phyloP scores from a whole-genome alignment of 92 coral and sea anemone genomes.

The Epizoanthus ramosus region DNA sequence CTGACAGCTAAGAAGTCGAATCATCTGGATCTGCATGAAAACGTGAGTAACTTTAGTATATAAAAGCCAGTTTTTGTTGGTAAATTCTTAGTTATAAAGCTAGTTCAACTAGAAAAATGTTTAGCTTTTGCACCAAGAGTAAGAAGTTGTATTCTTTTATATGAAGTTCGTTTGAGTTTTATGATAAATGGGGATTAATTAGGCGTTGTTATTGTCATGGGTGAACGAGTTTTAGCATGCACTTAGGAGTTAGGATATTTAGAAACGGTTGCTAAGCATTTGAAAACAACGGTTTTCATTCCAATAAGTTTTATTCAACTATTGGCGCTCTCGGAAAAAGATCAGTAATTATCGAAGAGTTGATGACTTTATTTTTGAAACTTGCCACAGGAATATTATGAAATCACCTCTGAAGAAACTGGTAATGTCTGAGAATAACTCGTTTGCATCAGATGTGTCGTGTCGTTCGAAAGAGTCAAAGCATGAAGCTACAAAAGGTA shows the following conservation, averaged over 20 bases:
- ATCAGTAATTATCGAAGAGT: neutral
- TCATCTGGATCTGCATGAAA: neutral
- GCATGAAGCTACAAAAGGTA: too few relatives aligned
- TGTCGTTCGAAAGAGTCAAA: constrained; percentile 30
- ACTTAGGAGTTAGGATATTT: neutral
- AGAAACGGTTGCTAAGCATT: constrained; percentile 41
- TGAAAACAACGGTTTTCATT: constrained; percentile 44
- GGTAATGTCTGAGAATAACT: constrained; percentile 41
- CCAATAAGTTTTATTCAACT: neutral
- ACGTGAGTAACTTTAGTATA: neutral
- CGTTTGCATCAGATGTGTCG: constrained; percentile 44
- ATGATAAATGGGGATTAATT: neutral
- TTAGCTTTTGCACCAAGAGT: neutral
- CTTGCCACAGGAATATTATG: constrained; percentile 22
- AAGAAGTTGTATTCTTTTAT: neutral
- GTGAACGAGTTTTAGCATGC: neutral
- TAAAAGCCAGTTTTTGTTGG: neutral
- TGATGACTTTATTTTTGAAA: neutral
- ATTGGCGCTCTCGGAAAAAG: neutral
- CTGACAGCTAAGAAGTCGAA: constrained; percentile 3
- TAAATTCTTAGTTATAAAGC: neutral
- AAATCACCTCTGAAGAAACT: constrained; percentile 19
- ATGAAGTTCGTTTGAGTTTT: neutral
- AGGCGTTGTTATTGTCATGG: constrained; percentile 23
- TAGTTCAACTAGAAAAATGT: neutral